Base-by-base conservation (phyloP, 2,888 invertebrate genomes). In the Euphydryas editha region DNA sequence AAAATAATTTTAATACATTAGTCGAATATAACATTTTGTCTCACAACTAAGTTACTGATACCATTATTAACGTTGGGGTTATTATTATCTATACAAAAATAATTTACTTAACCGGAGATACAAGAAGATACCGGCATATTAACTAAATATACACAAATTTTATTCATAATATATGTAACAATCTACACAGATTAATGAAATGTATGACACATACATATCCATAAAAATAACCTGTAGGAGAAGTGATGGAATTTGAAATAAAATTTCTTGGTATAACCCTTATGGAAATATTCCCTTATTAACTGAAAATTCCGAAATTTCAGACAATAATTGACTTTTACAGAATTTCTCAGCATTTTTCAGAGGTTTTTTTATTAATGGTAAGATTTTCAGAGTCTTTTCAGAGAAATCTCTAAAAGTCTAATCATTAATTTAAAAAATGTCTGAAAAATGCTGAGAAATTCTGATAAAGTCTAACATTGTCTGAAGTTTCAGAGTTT, bases 1-100 rank as follows among this genome's bases (percentile, higher is more conserved):
- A 79, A 75, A 73, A 76, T 75, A 78, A 72, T 71, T 77, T 77
- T 76, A 76, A 72, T 75, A 70, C 71, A 69, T 72, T 73, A 68
- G 24, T 71, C 68, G 70, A 64, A 62, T 70, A 58, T 68, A 61
- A 68, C 61, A 69, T 62, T 65, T 62, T 72, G 65, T 74, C 66
- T 46, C 68, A 69, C 57, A 66, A 70, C 65, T 69, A 71, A 65
- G 49, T 68, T 65, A 67, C 61, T 61, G 49, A 65, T 15, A 68
- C 47, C n/a, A 20, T 60, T 42, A 64, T 46, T 47, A 44, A 59
- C 56, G 46, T 42, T 67, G 61, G 60, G 62, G 65, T 59, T 68
- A 67, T 68, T 62, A 47, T 61, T 69, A 59, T 57, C 55, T 64
- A 65, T 68, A 62, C 49, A 62, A 66, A 71, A 72, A 65, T 60